Evolutionary conservation across 2,888 invertebrate genomes (phyloP).

Genomic region (Clostera curtula): DNA sequence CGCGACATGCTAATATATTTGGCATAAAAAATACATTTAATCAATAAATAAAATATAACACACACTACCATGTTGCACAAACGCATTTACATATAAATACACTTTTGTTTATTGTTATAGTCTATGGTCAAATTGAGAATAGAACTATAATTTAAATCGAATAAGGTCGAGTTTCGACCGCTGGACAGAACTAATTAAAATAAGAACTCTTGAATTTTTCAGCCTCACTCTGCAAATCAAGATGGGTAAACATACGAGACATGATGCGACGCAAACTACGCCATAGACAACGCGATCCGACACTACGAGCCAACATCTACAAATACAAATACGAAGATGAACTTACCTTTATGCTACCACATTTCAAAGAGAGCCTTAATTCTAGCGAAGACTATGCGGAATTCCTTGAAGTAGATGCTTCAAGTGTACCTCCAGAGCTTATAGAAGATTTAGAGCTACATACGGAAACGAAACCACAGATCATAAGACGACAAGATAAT

Average conservation of each 20-base stretch:
- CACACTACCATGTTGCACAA: too few relatives aligned
- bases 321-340: slow-evolving; percentile 60
- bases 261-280: slow-evolving; percentile 55
- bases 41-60: too few relatives aligned
- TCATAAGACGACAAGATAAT: slow-evolving; percentile 25
- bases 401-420: slow-evolving; percentile 32
- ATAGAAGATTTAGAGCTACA: slow-evolving; percentile 31
- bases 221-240: slow-evolving; percentile 50
- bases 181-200: too few relatives aligned
- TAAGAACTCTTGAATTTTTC: slow-evolving; percentile 15
- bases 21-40: too few relatives aligned
- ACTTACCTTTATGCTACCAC: slow-evolving; percentile 49
- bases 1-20: too few relatives aligned
- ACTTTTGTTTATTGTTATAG: too few relatives aligned
- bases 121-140: too few relatives aligned
- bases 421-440: too few relatives aligned
- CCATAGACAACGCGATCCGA: slow-evolving; percentile 40
- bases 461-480: slow-evolving; percentile 32
- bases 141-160: too few relatives aligned
- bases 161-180: too few relatives aligned
- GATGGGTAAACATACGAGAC: slow-evolving; percentile 62
- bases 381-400: slow-evolving; percentile 35
- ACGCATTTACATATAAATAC: too few relatives aligned
- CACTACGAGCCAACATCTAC: slow-evolving; percentile 35
- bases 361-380: slow-evolving; percentile 35